Conservation (phyloP, 1,140 invertebrate genomes). For the Tetramorium simillimum region DNA sequence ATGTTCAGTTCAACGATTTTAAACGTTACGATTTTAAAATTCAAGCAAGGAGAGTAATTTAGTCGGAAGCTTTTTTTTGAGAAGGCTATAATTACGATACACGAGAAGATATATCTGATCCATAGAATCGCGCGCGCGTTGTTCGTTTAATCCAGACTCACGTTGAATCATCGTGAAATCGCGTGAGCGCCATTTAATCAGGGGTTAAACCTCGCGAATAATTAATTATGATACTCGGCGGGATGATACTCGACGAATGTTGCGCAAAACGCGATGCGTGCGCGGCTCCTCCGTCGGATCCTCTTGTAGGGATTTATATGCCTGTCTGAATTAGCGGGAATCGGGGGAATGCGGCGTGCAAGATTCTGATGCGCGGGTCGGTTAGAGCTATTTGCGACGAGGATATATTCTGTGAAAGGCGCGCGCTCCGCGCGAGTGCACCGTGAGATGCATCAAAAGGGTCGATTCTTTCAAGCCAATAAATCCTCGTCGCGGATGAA, state of each 20-base stretch:
- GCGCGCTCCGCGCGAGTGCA: conserved; percentile 26
- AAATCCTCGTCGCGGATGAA: conserved; percentile 68
- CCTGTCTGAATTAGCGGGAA: conserved; percentile 58
- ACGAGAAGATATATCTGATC: neutral
- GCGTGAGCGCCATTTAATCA: neutral
- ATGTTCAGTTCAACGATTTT: neutral
- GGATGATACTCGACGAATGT: neutral
- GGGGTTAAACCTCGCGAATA: conserved; percentile 5
- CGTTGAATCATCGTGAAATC: conserved; percentile 18
- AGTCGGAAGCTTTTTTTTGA: neutral
- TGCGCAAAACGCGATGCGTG: conserved; percentile 1
- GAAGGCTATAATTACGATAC: neutral
- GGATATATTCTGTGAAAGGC: conserved; percentile 57
- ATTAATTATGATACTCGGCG: conserved; percentile 56
- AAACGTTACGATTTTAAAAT: neutral
- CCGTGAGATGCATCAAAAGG: conserved; percentile 56
- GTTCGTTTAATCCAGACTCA: neutral
- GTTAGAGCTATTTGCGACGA: conserved; percentile 14
- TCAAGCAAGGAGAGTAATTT: neutral
- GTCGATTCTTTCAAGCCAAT: conserved; percentile 67
- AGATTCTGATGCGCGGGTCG: neutral
- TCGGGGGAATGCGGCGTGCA: conserved; percentile 27
- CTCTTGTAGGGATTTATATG: conserved; percentile 44
- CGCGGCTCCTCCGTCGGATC: neutral
- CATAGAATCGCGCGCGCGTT: neutral